Evolutionary conservation across 2,888 invertebrate genomes (phyloP).

Genomic region (Drosophila neutralis): DNA sequence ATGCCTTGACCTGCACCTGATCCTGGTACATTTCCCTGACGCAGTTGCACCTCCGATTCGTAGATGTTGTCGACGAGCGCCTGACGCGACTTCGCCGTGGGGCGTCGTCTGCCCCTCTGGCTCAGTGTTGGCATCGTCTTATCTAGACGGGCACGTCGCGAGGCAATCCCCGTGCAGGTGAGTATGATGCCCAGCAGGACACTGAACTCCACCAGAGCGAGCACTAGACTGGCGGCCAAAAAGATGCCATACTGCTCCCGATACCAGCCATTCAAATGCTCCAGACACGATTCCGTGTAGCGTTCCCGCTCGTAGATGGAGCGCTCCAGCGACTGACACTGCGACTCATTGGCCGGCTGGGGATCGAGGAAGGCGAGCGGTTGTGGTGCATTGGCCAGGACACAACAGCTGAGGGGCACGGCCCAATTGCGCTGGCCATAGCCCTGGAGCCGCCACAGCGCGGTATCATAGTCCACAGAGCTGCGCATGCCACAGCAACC

Average conservation of each 20-base stretch:
- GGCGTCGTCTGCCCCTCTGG: constrained; percentile 35
- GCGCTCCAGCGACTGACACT: constrained; percentile 87
- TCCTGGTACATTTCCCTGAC: constrained; percentile 30
- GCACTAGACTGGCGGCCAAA: constrained; percentile 88
- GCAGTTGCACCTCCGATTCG: constrained; percentile 79
- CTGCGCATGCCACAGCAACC: constrained; percentile 92
- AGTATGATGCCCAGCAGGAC: constrained; percentile 90
- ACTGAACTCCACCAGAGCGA: constrained; percentile 90
- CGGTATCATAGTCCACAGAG: constrained; percentile 92
- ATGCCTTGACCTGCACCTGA: constrained; percentile 21
- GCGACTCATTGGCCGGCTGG: constrained; percentile 88
- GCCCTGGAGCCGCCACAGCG: constrained; percentile 91
- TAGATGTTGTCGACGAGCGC: constrained; percentile 82
- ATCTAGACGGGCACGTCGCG: constrained; percentile 56
- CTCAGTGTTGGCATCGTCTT: constrained; percentile 23
- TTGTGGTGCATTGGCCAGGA: constrained; percentile 86
- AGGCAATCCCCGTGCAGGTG: constrained; percentile 88
- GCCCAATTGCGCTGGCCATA: constrained; percentile 89
- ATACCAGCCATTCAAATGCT: constrained; percentile 90
- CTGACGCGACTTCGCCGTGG: constrained; percentile 70
- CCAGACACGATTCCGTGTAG: constrained; percentile 87
- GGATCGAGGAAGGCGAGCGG: constrained; percentile 90
- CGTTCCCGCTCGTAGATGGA: constrained; percentile 81
- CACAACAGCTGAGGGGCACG: constrained; percentile 90
- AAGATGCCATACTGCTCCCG: constrained; percentile 90